Conservation (phyloP, 2,113 vertebrate genomes). For the Diadophis punctatus region DNA sequence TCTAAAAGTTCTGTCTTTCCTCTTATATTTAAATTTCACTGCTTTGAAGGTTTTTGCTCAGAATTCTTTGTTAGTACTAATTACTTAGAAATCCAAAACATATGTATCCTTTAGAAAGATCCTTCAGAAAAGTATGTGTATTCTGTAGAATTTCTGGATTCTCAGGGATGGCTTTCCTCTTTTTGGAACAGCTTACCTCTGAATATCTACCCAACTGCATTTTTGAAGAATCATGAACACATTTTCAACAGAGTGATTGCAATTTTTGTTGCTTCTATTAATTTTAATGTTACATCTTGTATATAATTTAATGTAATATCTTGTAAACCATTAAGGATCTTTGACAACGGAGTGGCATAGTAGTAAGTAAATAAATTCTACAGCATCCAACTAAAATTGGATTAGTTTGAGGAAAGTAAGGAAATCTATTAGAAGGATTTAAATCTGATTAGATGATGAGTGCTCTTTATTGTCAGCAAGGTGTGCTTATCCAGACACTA, state of each 20-base stretch:
- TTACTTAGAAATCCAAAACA: not conserved
- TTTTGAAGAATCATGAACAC: not conserved
- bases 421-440: not conserved
- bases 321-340: not conserved
- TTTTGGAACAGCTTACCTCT: not conserved
- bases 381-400: not conserved
- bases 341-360: not conserved
- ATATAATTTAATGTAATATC: not conserved
- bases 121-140: not conserved
- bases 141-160: not conserved
- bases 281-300: not conserved
- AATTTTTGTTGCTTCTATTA: not conserved
- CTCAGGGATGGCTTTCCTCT: not conserved
- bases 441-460: not conserved
- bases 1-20: not conserved
- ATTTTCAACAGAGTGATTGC: not conserved
- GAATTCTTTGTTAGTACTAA: not conserved
- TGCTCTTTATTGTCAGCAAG: not conserved
- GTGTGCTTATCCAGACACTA: not conserved
- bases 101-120: not conserved
- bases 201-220: not conserved
- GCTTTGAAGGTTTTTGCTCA: not conserved
- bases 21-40: not conserved
- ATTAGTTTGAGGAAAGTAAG: not conserved
- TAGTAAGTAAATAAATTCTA: not conserved